Evolutionary conservation across 2,113 vertebrate genomes (phyloP).

Genomic region (Pangasianodon hypophthalmus): DNA sequence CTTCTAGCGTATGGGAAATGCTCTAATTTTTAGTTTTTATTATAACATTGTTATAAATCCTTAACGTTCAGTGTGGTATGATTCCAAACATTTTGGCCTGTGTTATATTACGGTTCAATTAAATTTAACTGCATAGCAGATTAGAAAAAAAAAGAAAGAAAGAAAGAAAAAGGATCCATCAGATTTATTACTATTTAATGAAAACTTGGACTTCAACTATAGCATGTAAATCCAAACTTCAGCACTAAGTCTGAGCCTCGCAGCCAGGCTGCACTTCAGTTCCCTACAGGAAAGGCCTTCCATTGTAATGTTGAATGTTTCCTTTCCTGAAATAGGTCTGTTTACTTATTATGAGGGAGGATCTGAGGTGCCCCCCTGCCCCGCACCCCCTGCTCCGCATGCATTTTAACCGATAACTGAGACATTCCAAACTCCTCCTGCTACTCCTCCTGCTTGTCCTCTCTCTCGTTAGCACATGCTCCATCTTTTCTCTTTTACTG

Average conservation of each 20-base stretch:
- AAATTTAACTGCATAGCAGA: background rate
- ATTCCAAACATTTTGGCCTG: background rate
- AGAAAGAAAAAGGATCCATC: background rate
- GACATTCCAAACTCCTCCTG: constrained; percentile 46
- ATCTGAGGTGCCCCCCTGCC: constrained; percentile 4
- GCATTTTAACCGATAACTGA: constrained; percentile 8
- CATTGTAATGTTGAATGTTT: constrained; percentile 59
- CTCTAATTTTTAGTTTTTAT: background rate
- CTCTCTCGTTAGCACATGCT: constrained; percentile 54
- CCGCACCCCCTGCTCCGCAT: background rate
- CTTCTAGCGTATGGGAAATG: background rate
- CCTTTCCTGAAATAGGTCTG: constrained; percentile 67
- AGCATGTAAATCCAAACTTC: background rate
- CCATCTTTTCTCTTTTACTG: constrained; percentile 32
- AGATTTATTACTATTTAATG: background rate
- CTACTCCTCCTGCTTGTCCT: constrained; percentile 3
- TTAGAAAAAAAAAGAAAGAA: background rate
- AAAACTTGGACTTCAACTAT: background rate
- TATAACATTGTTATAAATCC: background rate
- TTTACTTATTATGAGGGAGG: constrained; percentile 47
- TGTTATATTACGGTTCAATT: background rate
- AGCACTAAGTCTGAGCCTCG: background rate
- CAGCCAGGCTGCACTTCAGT: background rate
- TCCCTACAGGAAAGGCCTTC: constrained; percentile 54
- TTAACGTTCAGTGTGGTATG: background rate